Evolutionary conservation across 2,113 vertebrate species (phyloP), one percentile per base, ranked within the genome.

Genomic region (Gila orcuttii): DNA sequence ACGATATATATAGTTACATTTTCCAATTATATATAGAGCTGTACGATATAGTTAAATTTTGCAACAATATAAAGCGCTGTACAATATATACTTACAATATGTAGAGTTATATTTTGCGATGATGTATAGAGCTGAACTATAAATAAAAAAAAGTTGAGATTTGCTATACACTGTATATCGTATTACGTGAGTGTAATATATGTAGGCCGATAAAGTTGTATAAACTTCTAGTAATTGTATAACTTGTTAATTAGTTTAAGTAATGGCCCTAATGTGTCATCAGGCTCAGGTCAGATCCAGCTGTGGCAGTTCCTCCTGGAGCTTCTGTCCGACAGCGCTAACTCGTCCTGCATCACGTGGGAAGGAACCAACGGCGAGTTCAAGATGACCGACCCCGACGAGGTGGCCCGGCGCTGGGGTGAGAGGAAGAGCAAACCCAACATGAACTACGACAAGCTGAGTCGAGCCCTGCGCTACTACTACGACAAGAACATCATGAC

Each of bases 401-500:
- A 97, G 92, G 96, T 97, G 78, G 96, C 96, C 13, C 95, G 96
- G 75, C 96, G 95, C 69, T 97, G 96, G 96, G 96, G 96, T 0
- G 96, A 96, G 85, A 82, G 96, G 4, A 97, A 97, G 62, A 96
- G 96, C 93, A 97, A 97, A 28, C 96, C 96, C 89, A 96, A 97
- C 90, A 97, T 97, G 96, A 97, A 97, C 95, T 97, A 97, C 3
- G 68, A 71, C 68, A 71, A 71, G 68, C 36, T 71, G 68, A 71
- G 68, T 21, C 68, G 68, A 42, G 68, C 68, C 36, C 19, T 71
- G 36, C 68, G 68, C 36, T 71, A 71, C 36, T 71, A 71, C 36
- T 71, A 71, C 0, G 96, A 97, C 91, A 97, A 97, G 91, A 97
- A 97, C 92, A 97, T 97, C 94, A 97, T 97, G 96, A 97, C 96